Base-by-base conservation (phyloP, 2,888 invertebrate genomes). In the Myathropa florea region DNA sequence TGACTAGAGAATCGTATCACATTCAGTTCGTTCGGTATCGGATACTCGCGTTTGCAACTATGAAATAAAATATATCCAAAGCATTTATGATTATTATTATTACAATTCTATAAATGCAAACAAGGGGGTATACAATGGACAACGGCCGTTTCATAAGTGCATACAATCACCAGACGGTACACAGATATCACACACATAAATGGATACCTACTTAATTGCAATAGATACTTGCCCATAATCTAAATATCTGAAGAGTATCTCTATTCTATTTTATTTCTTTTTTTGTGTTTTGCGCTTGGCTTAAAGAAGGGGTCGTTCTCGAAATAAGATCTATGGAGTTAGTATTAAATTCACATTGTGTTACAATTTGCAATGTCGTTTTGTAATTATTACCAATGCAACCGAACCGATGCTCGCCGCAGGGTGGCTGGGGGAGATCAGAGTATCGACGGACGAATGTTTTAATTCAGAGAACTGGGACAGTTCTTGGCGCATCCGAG, bases 31-130 rank as follows among this genome's bases (percentile, higher is more conserved):
- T 71, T 72, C 64, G 64, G 78, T 83, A 77, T 86, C 86, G 86
- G 83, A 79, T 86, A 75, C 73, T 83, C 64, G 60, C 78, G 59
- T 55, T 78, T 83, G 86, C 83, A 82, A 83, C 82, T 83, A 36
- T 83, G 86, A 86, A 86, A 86, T 83, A 83, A 83, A 86, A 86
- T 86, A 78, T 83, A 86, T 86, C 78, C 75, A 10, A 78, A 75
- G 68, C 85, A 82, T 82, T 85, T 85, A 77, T 77, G 81, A 85
- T 82, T 83, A 82, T 82, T 85, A 77, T 86, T 82, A 85, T 82
- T 86, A 83, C 83, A 83, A 86, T 86, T 83, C 83, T 86, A 79
- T 86, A 86, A 86, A 86, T 83, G 75, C 78, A 79, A 82, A 82
- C 73, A 82, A 70, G 55, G 59, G n/a, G 55, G 64, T 70, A 65